Percentiles rank a stretch among this genome's conserved stretches.
phyloP scores from a whole-genome alignment of 2,797 vertebrate species.

The Tympanoctomys barrerae region DNA sequence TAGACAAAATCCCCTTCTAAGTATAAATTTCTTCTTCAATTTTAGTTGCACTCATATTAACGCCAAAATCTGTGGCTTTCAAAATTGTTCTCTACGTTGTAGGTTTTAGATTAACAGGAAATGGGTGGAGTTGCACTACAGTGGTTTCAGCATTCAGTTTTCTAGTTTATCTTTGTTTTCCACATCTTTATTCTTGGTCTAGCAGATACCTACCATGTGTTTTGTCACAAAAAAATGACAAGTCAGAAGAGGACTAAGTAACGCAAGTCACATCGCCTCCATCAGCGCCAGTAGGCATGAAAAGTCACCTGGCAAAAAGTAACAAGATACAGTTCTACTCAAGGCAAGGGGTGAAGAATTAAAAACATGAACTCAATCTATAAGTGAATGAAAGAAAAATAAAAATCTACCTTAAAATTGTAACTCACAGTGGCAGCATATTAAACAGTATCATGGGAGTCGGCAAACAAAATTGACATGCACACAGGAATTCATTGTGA shows the following conservation, averaged over 20 bases:
- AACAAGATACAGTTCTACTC: not conserved
- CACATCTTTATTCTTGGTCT: not conserved
- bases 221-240: not conserved
- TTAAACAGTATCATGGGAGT: not conserved
- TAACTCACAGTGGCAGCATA: not conserved
- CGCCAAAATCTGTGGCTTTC: not conserved
- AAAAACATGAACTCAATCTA: not conserved
- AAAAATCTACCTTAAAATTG: not conserved
- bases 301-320: not conserved
- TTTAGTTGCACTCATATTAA: not conserved
- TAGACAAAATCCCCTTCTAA: not conserved
- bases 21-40: not conserved
- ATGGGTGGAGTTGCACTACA: not conserved
- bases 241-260: not conserved
- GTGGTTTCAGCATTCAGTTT: not conserved
- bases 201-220: not conserved
- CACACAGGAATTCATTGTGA: not conserved
- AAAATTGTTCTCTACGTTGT: not conserved
- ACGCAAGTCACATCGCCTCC: no score
- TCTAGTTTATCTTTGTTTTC: not conserved
- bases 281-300: not conserved
- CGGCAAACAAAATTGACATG: not conserved
- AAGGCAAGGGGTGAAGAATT: not conserved
- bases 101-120: not conserved
- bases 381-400: not conserved